These are phyloP conservation scores for Argyresthia albistria DNA, from an alignment of 2,888 invertebrate species.

Conservation along the genomic window DNA sequence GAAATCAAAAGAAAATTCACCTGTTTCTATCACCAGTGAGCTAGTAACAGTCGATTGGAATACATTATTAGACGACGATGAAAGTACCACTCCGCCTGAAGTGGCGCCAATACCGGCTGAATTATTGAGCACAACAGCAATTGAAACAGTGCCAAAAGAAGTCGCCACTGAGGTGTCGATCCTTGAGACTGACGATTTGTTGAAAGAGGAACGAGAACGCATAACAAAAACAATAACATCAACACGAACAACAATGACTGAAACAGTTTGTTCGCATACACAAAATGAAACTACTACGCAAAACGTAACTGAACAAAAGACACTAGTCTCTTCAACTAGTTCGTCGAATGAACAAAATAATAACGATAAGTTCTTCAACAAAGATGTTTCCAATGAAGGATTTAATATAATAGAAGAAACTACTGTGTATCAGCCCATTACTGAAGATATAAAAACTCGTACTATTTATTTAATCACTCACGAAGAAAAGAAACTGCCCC, in stretches of 20 bases:
- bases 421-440: constrained; percentile 34
- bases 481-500: constrained; percentile 78
- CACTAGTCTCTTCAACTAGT: constrained; percentile 8
- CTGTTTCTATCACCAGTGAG: background rate
- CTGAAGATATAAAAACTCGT: constrained; percentile 43
- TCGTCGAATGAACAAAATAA: constrained; percentile 49
- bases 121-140: no score
- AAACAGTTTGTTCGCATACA: no score
- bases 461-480: constrained; percentile 79
- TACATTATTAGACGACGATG: constrained; percentile 51
- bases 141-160: constrained; percentile 20
- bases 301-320: no score
- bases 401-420: constrained; percentile 42
- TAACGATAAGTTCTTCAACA: constrained; percentile 43
- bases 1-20: constrained; percentile 1
- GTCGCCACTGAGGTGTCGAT: no score
- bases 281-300: no score
- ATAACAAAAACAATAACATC: constrained; percentile 9
- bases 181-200: constrained; percentile 19
- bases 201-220: constrained; percentile 12
- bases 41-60: constrained; percentile 51
- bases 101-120: background rate
- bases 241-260: constrained; percentile 5
- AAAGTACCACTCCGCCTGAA: constrained; percentile 13
- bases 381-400: constrained; percentile 31